These are phyloP conservation scores for Ricordea florida DNA, from an alignment of 92 coral and sea anemone genomes.

Conservation along the genomic window DNA sequence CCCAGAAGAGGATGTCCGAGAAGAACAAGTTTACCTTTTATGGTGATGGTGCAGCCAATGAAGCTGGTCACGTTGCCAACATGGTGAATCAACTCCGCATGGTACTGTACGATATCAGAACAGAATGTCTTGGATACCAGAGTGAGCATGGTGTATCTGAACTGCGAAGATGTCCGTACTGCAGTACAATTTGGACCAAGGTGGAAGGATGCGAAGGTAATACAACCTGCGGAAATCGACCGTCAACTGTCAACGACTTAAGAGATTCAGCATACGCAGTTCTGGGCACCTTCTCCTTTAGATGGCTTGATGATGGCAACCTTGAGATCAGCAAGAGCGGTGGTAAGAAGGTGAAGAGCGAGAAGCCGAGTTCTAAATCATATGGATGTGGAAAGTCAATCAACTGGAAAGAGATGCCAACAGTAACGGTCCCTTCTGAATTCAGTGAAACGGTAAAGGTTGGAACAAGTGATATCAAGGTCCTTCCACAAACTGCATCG, in stretches of 20 bases:
- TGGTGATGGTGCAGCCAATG: constrained; percentile 55
- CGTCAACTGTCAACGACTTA: constrained; percentile 12
- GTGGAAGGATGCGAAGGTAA: constrained; percentile 36
- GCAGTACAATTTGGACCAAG: constrained; percentile 27
- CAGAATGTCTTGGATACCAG: constrained; percentile 51
- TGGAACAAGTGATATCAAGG: constrained; percentile 34
- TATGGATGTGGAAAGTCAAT: constrained; percentile 33
- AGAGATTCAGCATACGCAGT: constrained; percentile 30
- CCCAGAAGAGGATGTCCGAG: constrained; percentile 49
- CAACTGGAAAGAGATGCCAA: constrained; percentile 27
- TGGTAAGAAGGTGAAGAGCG: not conserved
- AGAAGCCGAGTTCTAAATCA: not conserved
- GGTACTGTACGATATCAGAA: constrained; percentile 57
- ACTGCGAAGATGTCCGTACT: constrained; percentile 49
- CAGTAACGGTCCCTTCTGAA: constrained; percentile 8
- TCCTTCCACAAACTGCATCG: constrained; percentile 30
- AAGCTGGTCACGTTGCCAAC: constrained; percentile 58
- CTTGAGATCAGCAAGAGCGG: not conserved
- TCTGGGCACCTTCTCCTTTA: constrained; percentile 33
- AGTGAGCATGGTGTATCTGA: constrained; percentile 44
- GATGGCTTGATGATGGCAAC: constrained; percentile 1
- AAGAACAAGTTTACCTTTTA: constrained; percentile 35
- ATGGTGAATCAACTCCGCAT: constrained; percentile 55
- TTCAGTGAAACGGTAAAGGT: constrained; percentile 25
- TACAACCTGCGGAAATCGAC: constrained; percentile 41